phyloP scores from a whole-genome alignment of 2,888 invertebrate species.

The Nematopogon swammerdamellus region DNA sequence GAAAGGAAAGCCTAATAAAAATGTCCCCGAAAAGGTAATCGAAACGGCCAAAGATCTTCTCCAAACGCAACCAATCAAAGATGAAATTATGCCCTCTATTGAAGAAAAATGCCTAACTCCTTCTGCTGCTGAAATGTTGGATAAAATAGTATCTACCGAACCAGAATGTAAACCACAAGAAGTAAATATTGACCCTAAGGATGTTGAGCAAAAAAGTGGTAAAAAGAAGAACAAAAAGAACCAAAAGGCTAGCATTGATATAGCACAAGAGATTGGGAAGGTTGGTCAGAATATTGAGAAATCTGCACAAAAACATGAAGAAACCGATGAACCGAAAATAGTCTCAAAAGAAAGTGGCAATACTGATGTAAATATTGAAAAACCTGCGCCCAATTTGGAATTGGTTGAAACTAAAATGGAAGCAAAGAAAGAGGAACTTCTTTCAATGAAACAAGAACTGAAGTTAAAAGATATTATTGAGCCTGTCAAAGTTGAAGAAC shows the following conservation, averaged over 20 bases:
- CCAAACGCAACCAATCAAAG: too few relatives aligned
- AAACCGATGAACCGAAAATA: too few relatives aligned
- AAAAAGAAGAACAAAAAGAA: constrained; percentile 3
- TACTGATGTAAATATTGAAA: too few relatives aligned
- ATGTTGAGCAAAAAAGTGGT: not conserved
- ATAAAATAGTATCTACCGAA: not conserved
- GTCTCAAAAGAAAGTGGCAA: too few relatives aligned
- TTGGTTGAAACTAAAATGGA: too few relatives aligned
- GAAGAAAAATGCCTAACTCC: too few relatives aligned
- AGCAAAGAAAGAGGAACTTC: not conserved
- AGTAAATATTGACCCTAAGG: not conserved
- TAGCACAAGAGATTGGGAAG: not conserved
- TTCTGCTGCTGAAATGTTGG: too few relatives aligned
- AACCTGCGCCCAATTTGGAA: too few relatives aligned
- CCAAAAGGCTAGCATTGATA: not conserved
- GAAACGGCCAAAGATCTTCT: too few relatives aligned
- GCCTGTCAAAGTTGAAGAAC: not conserved
- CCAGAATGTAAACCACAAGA: not conserved
- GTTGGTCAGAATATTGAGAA: not conserved
- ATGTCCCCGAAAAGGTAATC: not conserved
- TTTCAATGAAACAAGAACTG: too few relatives aligned
- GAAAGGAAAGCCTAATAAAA: constrained; percentile 35
- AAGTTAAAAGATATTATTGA: too few relatives aligned
- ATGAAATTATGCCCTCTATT: too few relatives aligned
- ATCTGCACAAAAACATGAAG: not conserved